A percentile compares a stretch with the other conserved stretches of the same genome.
These are phyloP conservation scores for Nasua narica DNA, from an alignment of 2,797 vertebrate species.

Conservation along the genomic window DNA sequence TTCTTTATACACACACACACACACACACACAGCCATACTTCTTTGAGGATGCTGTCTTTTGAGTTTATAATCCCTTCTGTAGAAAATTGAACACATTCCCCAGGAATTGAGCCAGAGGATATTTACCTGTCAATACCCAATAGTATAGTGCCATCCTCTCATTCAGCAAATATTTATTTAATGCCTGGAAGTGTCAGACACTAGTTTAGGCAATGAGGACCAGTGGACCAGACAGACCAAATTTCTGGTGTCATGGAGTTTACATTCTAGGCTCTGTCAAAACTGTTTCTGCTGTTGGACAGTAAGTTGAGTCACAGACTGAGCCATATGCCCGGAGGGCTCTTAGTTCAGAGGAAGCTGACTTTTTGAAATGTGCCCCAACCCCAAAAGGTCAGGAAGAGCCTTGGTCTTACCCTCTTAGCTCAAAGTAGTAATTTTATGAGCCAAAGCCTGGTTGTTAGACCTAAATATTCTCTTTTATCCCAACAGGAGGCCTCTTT, in stretches of 20 bases:
- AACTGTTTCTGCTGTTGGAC: neutral
- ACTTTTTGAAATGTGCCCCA: neutral
- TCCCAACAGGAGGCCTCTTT: neutral
- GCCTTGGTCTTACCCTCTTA: neutral
- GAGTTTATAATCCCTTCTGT: neutral
- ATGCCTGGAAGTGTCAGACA: neutral
- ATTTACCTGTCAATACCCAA: neutral
- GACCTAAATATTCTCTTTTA: neutral
- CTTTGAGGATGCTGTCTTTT: neutral
- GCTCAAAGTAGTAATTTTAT: neutral
- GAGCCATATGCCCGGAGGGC: neutral
- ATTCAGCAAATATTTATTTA: neutral
- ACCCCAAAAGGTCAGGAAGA: neutral
- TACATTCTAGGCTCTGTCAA: neutral
- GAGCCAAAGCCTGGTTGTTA: neutral
- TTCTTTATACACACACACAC: neutral
- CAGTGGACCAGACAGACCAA: neutral
- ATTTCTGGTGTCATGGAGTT: neutral
- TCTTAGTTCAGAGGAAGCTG: neutral
- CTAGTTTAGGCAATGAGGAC: neutral
- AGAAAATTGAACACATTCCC: neutral
- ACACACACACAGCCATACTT: neutral
- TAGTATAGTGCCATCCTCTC: neutral
- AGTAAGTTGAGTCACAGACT: neutral
- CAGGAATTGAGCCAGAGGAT: neutral